phyloP scores from a whole-genome alignment of 2,888 invertebrate species.

The Papilio elwesi region DNA sequence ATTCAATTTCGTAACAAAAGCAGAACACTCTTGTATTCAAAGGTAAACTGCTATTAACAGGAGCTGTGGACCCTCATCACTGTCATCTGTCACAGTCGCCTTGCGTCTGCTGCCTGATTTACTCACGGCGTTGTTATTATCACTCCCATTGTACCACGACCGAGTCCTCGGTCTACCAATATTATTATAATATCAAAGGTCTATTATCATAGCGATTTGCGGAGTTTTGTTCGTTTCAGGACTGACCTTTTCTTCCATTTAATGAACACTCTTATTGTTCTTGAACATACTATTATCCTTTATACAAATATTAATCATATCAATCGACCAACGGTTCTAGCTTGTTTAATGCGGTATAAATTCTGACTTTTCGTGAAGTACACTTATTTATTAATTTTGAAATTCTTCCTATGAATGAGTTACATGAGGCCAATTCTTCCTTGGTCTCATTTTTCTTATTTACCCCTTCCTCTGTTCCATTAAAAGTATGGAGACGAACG shows the following conservation, averaged over 20 bases:
- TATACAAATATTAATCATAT: not conserved
- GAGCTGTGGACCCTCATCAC: constrained; percentile 35
- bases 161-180: constrained; percentile 12
- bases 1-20: constrained; percentile 29
- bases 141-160: constrained; percentile 29
- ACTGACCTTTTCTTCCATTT: constrained; percentile 18
- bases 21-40: constrained; percentile 16
- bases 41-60: constrained; percentile 30
- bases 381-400: no score
- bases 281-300: not conserved
- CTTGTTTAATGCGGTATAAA: not conserved
- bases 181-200: constrained; percentile 20
- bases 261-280: constrained; percentile 3
- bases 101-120: constrained; percentile 33
- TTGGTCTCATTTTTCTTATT: no score
- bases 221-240: constrained; percentile 2
- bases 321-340: not conserved
- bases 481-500: no score
- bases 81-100: constrained; percentile 38
- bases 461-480: no score
- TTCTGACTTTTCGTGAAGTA: no score
- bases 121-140: constrained; percentile 30
- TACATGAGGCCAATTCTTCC: no score
- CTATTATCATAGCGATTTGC: constrained; percentile 20
- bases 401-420: no score